Conservation (phyloP, 1,140 invertebrate species). For the Euura lappo region DNA sequence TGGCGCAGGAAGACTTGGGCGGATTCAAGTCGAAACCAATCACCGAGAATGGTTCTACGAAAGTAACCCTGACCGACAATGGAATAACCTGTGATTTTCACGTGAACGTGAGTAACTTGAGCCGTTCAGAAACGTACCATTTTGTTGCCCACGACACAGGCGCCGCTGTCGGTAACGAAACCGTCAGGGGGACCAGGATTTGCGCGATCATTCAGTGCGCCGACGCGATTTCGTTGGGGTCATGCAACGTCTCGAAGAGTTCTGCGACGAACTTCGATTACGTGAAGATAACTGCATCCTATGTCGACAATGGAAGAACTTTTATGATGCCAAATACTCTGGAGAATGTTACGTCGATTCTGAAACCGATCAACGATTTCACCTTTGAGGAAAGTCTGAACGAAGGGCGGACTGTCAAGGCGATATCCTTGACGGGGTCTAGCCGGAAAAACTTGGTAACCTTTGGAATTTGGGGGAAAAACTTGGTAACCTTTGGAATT, state of each 20-base stretch:
- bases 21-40: background rate
- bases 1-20: too few relatives aligned
- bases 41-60: background rate
- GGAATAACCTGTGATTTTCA: background rate
- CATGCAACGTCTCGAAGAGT: background rate
- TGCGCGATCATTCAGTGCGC: constrained; percentile 1
- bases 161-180: background rate
- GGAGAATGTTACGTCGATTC: background rate
- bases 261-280: background rate
- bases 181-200: background rate
- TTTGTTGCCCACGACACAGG: background rate
- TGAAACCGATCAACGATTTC: background rate
- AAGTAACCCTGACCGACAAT: background rate
- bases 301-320: background rate
- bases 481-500: background rate
- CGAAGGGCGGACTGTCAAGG: background rate
- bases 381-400: background rate
- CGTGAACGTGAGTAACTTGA: background rate
- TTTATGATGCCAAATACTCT: background rate
- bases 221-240: background rate
- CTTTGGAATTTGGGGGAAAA: background rate
- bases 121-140: background rate
- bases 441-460: background rate
- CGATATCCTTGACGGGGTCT: background rate
- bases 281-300: background rate